phyloP scores from a whole-genome alignment of 2,113 vertebrate species.

The Petaurus breviceps region DNA sequence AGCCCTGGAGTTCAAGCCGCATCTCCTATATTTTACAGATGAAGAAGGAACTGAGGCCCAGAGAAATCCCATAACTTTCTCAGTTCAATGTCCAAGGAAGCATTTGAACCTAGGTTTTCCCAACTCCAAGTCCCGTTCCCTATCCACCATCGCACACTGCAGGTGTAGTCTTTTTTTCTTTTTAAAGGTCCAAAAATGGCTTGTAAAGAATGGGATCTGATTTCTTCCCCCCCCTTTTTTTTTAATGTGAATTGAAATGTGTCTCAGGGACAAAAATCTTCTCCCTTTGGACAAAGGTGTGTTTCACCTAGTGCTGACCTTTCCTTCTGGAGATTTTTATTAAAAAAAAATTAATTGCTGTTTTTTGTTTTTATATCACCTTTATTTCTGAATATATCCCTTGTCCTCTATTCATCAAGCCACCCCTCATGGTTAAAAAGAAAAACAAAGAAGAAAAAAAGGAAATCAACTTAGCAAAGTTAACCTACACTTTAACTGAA shows the following conservation, averaged over 20 bases:
- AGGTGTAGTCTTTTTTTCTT: neutral
- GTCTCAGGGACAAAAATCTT: neutral
- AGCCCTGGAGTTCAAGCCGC: too few relatives aligned
- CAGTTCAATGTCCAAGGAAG: too few relatives aligned
- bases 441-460: neutral
- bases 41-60: too few relatives aligned
- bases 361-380: neutral
- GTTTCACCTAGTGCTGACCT: neutral
- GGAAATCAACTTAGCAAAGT: neutral
- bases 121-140: neutral
- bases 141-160: neutral
- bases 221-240: neutral
- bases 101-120: neutral
- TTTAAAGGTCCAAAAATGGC: neutral
- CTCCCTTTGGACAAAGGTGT: neutral
- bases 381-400: neutral
- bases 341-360: neutral
- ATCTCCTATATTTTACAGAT: too few relatives aligned
- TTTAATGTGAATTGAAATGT: neutral
- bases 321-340: neutral
- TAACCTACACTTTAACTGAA: neutral
- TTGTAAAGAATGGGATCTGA: neutral
- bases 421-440: neutral
- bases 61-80: neutral
- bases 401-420: neutral